A percentile compares a stretch with the other conserved stretches of the same genome.
These are phyloP conservation scores for Trinorchestia longiramus DNA, from an alignment of 1,140 invertebrate genomes.

Conservation along the genomic window DNA sequence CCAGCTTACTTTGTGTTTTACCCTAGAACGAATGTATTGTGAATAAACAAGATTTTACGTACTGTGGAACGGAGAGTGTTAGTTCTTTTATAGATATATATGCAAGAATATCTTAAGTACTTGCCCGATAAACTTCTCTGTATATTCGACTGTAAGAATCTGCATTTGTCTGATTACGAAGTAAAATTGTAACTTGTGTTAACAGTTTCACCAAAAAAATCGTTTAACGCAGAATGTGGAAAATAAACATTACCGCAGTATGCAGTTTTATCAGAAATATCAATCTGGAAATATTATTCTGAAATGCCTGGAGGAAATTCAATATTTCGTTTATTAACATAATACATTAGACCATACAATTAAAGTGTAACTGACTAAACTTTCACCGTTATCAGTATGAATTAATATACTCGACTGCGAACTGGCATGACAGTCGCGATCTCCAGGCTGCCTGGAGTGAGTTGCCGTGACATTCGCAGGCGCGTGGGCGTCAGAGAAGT, in stretches of 20 bases:
- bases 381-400: neutral
- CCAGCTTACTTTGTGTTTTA: no score
- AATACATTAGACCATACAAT: neutral
- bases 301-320: neutral
- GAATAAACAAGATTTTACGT: neutral
- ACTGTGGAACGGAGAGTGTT: neutral
- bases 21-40: neutral
- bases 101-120: no score
- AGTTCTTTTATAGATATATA: no score
- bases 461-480: slow-evolving; percentile 45
- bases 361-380: neutral
- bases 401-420: neutral
- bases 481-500: slow-evolving; percentile 9
- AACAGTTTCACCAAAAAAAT: neutral
- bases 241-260: neutral
- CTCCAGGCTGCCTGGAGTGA: neutral
- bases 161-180: neutral
- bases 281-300: neutral
- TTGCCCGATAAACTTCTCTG: no score
- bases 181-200: neutral
- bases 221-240: neutral
- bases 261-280: neutral
- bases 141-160: no score
- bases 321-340: neutral
- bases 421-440: neutral